Conservation (phyloP, 2,113 vertebrate species). For the Leptobrachium ailaonicum region DNA sequence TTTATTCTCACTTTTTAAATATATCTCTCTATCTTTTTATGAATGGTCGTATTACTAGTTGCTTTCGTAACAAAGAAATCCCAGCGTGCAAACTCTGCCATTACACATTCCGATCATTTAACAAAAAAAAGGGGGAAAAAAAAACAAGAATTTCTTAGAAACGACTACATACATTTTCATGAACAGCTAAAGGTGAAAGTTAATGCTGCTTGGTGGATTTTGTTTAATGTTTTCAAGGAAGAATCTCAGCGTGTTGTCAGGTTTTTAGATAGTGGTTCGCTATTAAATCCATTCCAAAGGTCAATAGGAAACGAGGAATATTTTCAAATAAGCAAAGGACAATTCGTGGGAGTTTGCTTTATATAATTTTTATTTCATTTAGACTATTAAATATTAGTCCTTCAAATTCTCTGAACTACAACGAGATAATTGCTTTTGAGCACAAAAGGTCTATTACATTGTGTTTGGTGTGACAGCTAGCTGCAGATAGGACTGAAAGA, state of each 20-base stretch:
- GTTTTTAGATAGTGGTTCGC: conserved; percentile 1
- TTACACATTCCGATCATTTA: not conserved
- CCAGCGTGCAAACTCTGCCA: not conserved
- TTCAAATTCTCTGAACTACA: not conserved
- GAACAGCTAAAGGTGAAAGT: conserved; percentile 1
- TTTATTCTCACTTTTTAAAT: too few relatives aligned
- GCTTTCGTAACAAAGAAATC: not conserved
- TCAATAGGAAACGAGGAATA: not conserved
- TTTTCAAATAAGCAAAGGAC: conserved; percentile 5
- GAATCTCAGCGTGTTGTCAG: not conserved
- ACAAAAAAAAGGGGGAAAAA: not conserved
- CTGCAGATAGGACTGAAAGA: too few relatives aligned
- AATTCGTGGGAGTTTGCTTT: not conserved
- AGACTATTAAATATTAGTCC: not conserved
- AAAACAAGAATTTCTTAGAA: conserved; percentile 7
- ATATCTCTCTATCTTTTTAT: not conserved
- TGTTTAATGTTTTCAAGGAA: conserved; percentile 8
- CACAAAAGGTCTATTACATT: not conserved
- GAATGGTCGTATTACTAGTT: not conserved
- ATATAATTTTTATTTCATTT: not conserved
- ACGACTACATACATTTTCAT: not conserved
- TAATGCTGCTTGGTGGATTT: not conserved
- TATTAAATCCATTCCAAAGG: conserved; percentile 2
- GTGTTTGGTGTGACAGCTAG: not conserved
- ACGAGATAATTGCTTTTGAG: not conserved